These are phyloP conservation scores for Ceuthmochares aereus DNA, from an alignment of 2,113 vertebrate genomes.

Conservation along the genomic window DNA sequence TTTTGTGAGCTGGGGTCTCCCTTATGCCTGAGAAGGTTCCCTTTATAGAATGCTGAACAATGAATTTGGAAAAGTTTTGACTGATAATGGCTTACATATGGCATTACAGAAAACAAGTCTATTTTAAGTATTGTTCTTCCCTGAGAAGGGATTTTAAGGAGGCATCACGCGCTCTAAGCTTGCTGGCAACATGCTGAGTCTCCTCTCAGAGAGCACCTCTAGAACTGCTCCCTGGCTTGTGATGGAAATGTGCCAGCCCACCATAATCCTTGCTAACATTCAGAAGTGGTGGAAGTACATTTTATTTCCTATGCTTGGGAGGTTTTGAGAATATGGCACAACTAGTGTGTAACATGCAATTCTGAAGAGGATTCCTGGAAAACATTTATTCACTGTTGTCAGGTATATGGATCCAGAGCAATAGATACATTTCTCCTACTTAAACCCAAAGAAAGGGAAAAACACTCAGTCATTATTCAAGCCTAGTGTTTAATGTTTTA, in stretches of 20 bases:
- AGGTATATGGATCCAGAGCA: neutral
- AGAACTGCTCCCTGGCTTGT: neutral
- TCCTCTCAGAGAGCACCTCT: neutral
- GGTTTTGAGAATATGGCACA: neutral
- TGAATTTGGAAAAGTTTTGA: constrained; percentile 29
- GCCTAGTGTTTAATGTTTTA: neutral
- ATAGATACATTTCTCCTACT: neutral
- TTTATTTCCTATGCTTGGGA: neutral
- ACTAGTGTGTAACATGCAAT: neutral
- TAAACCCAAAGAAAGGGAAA: neutral
- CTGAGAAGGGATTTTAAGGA: neutral
- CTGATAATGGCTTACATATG: constrained; percentile 52
- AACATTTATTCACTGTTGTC: neutral
- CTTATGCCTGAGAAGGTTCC: neutral
- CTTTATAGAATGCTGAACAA: constrained; percentile 47
- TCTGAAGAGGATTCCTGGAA: neutral
- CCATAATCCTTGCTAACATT: neutral
- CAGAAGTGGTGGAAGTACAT: neutral
- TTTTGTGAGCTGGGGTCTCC: neutral
- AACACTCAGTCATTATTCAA: neutral
- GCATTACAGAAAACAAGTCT: neutral
- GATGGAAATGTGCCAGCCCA: neutral
- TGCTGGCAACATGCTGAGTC: neutral
- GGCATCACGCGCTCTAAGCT: neutral
- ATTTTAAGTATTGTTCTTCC: constrained; percentile 33